Evolutionary conservation across 1,140 invertebrate species (phyloP), one percentile per base, ranked within the genome.

Genomic region (Ephestia elutella): DNA sequence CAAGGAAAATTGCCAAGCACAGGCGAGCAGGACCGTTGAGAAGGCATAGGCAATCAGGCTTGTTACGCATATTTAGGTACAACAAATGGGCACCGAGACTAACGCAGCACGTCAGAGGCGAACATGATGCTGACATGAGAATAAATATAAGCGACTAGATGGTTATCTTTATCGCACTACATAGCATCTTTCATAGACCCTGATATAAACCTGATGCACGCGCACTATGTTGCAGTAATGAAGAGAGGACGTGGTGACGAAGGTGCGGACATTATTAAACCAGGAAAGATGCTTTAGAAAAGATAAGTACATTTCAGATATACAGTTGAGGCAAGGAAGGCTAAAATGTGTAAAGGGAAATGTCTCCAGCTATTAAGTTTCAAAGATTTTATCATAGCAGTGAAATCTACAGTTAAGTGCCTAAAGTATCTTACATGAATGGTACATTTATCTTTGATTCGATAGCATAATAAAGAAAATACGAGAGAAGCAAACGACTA

Each of bases 51-150:
- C 57, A 59, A 54, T 58, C 56, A 38, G 53, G 66, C 64, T 58
- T 59, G 60, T 64, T 56, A 63, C 60, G 58, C 63, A 58, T 61
- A 54, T 54, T 63, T 20, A 56, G 55, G 18, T 50, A 49, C 44
- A 54, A 30, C 54, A 59, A 63, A 55, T 53, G 62, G n/a, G 50
- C 67, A 70, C 59, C 60, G 70, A 68, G 67, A 66, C 69, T 78
- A 77, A 80, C 71, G 69, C 68, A 70, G 66, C n/a, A 5, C 13
- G 38, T 44, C 13, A 15, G 38, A 15, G 38, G 38, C 15, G 38
- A 15, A 13, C 38, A 44, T 35, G 38, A 44, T 15, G 38, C 38
- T 5, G 38, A 44, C 38, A 44, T 44, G 38, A 44, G 38, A 44
- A 44, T 44, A 44, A 44, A 44, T 44, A 44, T 44, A 10, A 17